phyloP scores from a whole-genome alignment of 2,113 vertebrate genomes.

The Panurus biarmicus region DNA sequence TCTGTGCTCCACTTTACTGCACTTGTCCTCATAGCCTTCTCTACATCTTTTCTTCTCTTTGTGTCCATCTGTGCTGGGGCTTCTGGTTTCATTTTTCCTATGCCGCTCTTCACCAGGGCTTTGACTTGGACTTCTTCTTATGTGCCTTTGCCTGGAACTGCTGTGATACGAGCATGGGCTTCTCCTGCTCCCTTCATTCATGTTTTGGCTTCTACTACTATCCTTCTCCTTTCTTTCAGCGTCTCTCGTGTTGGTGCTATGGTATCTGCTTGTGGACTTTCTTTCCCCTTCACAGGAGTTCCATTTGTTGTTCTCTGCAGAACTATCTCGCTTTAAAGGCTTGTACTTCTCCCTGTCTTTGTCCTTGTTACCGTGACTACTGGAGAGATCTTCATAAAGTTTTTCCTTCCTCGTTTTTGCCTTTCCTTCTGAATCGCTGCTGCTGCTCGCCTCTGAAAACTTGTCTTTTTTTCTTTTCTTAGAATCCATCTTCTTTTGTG shows the following conservation, averaged over 20 bases:
- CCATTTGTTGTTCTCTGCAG: constrained; percentile 53
- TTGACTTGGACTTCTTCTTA: constrained; percentile 48
- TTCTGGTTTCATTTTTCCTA: constrained; percentile 23
- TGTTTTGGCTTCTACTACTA: constrained; percentile 66
- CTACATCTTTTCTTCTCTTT: constrained; percentile 13
- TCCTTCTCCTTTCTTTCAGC: constrained; percentile 44
- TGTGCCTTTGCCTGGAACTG: constrained; percentile 56
- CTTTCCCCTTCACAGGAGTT: constrained; percentile 59
- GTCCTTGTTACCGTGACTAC: constrained; percentile 65
- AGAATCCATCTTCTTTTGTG: constrained; percentile 74
- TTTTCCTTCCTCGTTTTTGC: constrained; percentile 70
- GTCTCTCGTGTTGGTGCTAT: constrained; percentile 45
- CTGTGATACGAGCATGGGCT: constrained; percentile 44
- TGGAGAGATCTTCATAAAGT: constrained; percentile 58
- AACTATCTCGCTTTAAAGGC: constrained; percentile 54
- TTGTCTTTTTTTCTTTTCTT: constrained; percentile 74
- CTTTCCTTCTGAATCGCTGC: constrained; percentile 70
- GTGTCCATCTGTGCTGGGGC: neutral
- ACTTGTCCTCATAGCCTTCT: neutral
- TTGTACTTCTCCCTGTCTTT: constrained; percentile 52
- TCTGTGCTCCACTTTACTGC: neutral
- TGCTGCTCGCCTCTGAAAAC: constrained; percentile 71
- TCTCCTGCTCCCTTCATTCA: constrained; percentile 41
- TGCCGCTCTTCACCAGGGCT: constrained; percentile 27
- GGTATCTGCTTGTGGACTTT: constrained; percentile 67